Percentiles rank a stretch among this genome's conserved stretches.
Conservation (phyloP, 2,797 vertebrate genomes). For the Lepilemur septentrionalis region DNA sequence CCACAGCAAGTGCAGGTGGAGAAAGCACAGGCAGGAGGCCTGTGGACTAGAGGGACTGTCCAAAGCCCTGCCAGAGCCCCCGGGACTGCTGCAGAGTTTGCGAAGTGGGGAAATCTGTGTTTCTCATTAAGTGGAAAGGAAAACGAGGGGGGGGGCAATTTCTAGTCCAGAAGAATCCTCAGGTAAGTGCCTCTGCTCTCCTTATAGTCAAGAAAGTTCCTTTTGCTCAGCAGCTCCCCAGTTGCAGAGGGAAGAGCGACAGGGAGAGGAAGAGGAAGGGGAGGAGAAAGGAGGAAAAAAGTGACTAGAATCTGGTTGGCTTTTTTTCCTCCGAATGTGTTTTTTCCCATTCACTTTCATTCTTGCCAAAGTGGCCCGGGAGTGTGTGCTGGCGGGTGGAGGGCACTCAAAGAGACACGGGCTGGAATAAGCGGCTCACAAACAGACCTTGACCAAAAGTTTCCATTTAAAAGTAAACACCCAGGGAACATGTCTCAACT, state of each 20-base stretch:
- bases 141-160: neutral
- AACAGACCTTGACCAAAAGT: constrained; percentile 51
- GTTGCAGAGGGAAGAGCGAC: neutral
- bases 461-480: constrained; percentile 42
- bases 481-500: neutral
- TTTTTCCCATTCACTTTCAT: neutral
- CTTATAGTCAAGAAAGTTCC: neutral
- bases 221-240: neutral
- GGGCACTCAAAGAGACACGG: neutral
- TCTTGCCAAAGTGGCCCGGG: neutral
- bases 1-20: neutral
- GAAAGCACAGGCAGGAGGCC: neutral
- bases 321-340: neutral
- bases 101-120: neutral
- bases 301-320: neutral
- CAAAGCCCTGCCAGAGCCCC: neutral
- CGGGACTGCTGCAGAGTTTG: neutral
- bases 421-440: neutral
- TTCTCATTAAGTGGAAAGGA: neutral
- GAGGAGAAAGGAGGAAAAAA: neutral
- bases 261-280: accelerated
- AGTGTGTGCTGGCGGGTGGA: accelerated
- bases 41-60: too few species aligned
- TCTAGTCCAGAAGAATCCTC: neutral
- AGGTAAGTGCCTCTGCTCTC: neutral